Evolutionary conservation across 92 coral and sea anemone genomes (phyloP).

Genomic region (Porites lobata): DNA sequence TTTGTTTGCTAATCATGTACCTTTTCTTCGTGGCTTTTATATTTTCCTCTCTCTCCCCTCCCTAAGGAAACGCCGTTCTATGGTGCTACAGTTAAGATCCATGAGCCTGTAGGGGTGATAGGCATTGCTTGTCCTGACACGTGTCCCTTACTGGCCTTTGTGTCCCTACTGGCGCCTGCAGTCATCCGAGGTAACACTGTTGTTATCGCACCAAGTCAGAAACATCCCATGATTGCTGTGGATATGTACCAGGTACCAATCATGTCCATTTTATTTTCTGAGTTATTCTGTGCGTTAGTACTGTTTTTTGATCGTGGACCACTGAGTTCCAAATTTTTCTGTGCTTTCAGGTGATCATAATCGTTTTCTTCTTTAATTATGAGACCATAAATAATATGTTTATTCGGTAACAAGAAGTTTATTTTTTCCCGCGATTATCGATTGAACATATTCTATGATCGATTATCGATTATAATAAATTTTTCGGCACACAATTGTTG

Average conservation of each 20-base stretch:
- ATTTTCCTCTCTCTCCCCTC: background rate
- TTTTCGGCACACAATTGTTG: no score
- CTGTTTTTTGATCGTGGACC: no score
- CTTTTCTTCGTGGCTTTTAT: background rate
- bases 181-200: slow-evolving; percentile 95
- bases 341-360: no score
- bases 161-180: slow-evolving; percentile 94
- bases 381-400: no score
- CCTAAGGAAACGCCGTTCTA: slow-evolving; percentile 93
- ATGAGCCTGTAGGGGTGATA: slow-evolving; percentile 96
- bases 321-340: no score
- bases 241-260: slow-evolving; percentile 95
- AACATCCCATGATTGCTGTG: slow-evolving; percentile 88
- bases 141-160: slow-evolving; percentile 92
- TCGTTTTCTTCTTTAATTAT: no score
- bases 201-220: slow-evolving; percentile 92
- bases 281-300: no score
- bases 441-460: no score
- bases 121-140: slow-evolving; percentile 95
- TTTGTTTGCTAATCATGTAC: background rate
- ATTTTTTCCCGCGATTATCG: no score
- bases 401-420: no score
- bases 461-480: no score
- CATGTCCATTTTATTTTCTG: background rate
- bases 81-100: slow-evolving; percentile 95